Evolutionary conservation across 1,140 invertebrate species (phyloP).

Genomic region (Drosophila pruinosa): DNA sequence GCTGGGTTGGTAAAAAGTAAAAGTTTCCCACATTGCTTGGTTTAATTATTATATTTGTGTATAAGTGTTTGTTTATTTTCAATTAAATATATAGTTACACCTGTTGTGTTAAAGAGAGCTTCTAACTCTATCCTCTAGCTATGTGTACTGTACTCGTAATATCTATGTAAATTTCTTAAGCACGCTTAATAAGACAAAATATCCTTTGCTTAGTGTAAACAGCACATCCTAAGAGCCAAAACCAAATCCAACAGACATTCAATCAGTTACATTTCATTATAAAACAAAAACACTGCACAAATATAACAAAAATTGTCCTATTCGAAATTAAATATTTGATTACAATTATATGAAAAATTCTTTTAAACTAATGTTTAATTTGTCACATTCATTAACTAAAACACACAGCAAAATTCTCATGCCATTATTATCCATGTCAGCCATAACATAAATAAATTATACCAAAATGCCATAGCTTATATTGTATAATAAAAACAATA

Average conservation of each 20-base stretch:
- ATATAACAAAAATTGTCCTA: neutral
- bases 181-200: slow-evolving; percentile 16
- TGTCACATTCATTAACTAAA: slow-evolving; percentile 24
- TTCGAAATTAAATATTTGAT: neutral
- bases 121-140: neutral
- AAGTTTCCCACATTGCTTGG: neutral
- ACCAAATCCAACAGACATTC: slow-evolving; percentile 7
- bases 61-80: slow-evolving; percentile 5
- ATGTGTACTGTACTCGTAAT: slow-evolving; percentile 15
- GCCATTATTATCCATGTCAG: slow-evolving; percentile 61
- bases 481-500: slow-evolving; percentile 43
- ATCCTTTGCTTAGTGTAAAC: slow-evolving; percentile 16
- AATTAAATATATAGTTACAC: neutral
- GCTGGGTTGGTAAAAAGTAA: too few species aligned
- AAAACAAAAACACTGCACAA: slow-evolving; percentile 24
- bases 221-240: slow-evolving; percentile 16
- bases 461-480: slow-evolving; percentile 57
- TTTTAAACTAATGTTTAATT: neutral
- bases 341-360: neutral
- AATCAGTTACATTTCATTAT: slow-evolving; percentile 6
- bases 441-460: slow-evolving; percentile 44
- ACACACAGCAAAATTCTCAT: slow-evolving; percentile 72
- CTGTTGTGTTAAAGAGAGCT: neutral
- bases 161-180: slow-evolving; percentile 21
- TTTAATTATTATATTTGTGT: slow-evolving; percentile 1